phyloP scores from a whole-genome alignment of 1,140 invertebrate genomes.

The Formica selysi region DNA sequence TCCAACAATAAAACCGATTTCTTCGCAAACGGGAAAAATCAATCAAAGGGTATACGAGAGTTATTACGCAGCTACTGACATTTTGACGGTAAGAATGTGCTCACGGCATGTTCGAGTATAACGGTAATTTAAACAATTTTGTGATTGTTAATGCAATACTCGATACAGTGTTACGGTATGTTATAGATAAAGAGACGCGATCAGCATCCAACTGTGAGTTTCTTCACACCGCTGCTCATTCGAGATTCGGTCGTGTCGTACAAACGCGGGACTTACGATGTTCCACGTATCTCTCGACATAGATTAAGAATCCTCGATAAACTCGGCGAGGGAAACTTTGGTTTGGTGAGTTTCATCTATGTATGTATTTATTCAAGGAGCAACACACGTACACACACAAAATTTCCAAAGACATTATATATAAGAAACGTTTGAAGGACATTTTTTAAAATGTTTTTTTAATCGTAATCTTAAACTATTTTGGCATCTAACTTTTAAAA shows the following conservation, averaged over 20 bases:
- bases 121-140: neutral
- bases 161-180: constrained; percentile 47
- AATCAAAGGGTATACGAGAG: constrained; percentile 88
- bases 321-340: constrained; percentile 95
- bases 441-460: constrained; percentile 32
- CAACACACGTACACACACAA: too few relatives aligned
- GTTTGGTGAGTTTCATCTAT: constrained; percentile 89
- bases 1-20: constrained; percentile 69
- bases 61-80: constrained; percentile 91
- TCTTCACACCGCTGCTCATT: constrained; percentile 90
- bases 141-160: constrained; percentile 22
- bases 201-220: constrained; percentile 86
- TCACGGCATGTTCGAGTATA: neutral
- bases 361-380: neutral
- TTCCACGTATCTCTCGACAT: constrained; percentile 90
- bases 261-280: constrained; percentile 78
- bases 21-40: constrained; percentile 76
- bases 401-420: neutral
- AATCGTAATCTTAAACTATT: neutral
- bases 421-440: neutral
- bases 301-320: constrained; percentile 94
- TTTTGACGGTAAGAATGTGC: constrained; percentile 88
- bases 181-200: constrained; percentile 88
- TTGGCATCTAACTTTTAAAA: neutral
- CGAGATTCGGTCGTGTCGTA: constrained; percentile 87